A percentile compares a stretch with the other conserved stretches of the same genome.
These are phyloP conservation scores for Pseudotriccus pelzelni DNA, from an alignment of 2,797 vertebrate genomes.

Conservation along the genomic window DNA sequence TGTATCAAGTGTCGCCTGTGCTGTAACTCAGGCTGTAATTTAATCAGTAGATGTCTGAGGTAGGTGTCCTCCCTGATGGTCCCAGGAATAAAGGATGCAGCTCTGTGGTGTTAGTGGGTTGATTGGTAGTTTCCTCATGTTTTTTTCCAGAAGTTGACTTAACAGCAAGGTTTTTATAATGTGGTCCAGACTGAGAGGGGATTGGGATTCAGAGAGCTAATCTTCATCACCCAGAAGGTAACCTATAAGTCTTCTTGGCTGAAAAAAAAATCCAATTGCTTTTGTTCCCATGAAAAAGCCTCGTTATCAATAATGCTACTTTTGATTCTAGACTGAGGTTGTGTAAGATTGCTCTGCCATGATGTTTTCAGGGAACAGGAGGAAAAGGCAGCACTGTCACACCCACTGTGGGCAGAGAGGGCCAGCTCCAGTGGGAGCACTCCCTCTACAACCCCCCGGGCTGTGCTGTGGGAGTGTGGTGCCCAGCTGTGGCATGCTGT, in stretches of 20 bases:
- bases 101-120: neutral
- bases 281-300: neutral
- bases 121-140: neutral
- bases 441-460: accelerated
- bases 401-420: neutral
- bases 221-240: neutral
- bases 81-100: neutral
- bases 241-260: neutral
- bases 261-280: neutral
- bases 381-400: neutral
- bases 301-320: neutral
- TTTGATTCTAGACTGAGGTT: neutral
- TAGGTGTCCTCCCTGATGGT: neutral
- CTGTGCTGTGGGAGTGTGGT: neutral
- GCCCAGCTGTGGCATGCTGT: neutral
- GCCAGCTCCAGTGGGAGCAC: neutral
- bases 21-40: neutral
- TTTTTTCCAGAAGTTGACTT: neutral
- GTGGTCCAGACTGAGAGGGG: neutral
- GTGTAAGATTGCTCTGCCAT: accelerated
- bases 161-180: neutral
- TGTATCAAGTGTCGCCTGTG: neutral
- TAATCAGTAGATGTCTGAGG: neutral
- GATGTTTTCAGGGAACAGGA: neutral
- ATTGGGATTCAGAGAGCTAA: neutral